A percentile compares a stretch with the other conserved stretches of the same genome.
phyloP scores from a whole-genome alignment of 2,888 invertebrate genomes.

The Megalurothrips usitatus region DNA sequence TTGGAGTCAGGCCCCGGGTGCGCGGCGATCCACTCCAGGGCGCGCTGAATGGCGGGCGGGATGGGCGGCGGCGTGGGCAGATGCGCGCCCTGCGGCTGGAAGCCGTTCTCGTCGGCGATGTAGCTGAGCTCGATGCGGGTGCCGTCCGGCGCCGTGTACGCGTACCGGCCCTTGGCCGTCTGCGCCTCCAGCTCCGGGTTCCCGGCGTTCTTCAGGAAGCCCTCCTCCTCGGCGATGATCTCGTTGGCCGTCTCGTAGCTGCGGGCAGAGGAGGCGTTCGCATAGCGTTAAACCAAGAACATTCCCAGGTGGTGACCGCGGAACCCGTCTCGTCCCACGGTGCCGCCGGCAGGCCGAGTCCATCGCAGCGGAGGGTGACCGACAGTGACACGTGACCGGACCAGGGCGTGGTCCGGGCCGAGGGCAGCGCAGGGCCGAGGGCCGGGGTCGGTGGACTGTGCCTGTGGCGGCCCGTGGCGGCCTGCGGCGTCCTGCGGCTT shows the following conservation, averaged over 20 bases:
- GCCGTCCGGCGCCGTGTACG: conserved; percentile 51
- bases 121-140: conserved; percentile 48
- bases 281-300: not conserved
- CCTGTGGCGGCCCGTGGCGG: too few species aligned
- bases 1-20: conserved; percentile 34
- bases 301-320: too few species aligned
- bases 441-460: too few species aligned
- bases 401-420: too few species aligned
- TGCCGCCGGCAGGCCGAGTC: too few species aligned
- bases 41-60: conserved; percentile 61
- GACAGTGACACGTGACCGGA: too few species aligned
- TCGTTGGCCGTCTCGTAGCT: conserved; percentile 50
- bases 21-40: conserved; percentile 34
- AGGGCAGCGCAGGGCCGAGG: too few species aligned
- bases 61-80: conserved; percentile 63
- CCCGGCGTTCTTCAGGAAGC: conserved; percentile 55
- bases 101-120: conserved; percentile 54
- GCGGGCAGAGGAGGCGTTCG: conserved; percentile 31
- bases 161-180: conserved; percentile 51
- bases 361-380: too few species aligned
- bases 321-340: too few species aligned
- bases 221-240: conserved; percentile 48
- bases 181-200: conserved; percentile 47
- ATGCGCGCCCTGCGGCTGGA: conserved; percentile 51
- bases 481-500: too few species aligned